A percentile compares a stretch with the other conserved stretches of the same genome.
Conservation (phyloP, 53 echinoderm and acorn worm genomes). For the Apostichopus leukothele region DNA sequence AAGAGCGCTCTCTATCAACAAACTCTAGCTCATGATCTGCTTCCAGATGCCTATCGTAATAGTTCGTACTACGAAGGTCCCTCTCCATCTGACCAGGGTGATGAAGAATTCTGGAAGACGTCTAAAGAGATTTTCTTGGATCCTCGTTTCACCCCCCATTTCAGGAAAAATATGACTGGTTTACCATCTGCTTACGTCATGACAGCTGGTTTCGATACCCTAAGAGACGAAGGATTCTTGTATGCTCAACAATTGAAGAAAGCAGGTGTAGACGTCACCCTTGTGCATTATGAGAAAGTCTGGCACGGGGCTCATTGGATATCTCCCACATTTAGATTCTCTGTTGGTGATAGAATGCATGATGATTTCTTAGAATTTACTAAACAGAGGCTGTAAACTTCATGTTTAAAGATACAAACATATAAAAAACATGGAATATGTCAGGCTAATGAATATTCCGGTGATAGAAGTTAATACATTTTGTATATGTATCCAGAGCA, state of each 20-base stretch:
- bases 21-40: constrained; percentile 10
- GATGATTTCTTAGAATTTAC: constrained; percentile 15
- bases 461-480: no score
- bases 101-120: constrained; percentile 56
- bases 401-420: no score
- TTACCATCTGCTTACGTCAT: constrained; percentile 67
- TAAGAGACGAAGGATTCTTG: constrained; percentile 83
- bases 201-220: constrained; percentile 65
- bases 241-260: constrained; percentile 71
- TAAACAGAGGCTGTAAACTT: background rate
- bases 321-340: background rate
- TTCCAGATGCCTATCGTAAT: constrained; percentile 13
- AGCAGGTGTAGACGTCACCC: constrained; percentile 67
- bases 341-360: background rate
- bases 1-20: constrained; percentile 21
- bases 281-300: constrained; percentile 55
- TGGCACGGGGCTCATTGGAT: constrained; percentile 34
- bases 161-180: constrained; percentile 55
- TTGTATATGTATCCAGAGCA: no score
- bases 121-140: constrained; percentile 59
- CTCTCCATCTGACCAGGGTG: constrained; percentile 41
- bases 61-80: constrained; percentile 41
- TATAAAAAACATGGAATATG: no score
- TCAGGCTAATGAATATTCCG: no score
- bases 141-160: constrained; percentile 52